phyloP scores from a whole-genome alignment of 2,797 vertebrate species.

The Trachops cirrhosus region DNA sequence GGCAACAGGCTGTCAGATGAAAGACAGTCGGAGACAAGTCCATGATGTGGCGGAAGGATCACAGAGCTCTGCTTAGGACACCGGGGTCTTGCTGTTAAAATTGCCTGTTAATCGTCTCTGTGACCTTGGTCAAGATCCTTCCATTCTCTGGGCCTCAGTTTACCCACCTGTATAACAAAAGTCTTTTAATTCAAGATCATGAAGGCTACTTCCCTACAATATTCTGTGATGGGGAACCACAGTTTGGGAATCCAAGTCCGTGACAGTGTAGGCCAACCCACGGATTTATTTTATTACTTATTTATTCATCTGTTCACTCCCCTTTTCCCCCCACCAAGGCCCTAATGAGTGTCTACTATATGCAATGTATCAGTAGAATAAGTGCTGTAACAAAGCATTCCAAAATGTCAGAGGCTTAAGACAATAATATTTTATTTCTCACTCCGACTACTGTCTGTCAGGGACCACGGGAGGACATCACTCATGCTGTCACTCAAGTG shows the following conservation, averaged over 20 bases:
- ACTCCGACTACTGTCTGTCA: rapidly evolving
- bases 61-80: background rate
- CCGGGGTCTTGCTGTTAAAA: background rate
- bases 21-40: background rate
- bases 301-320: background rate
- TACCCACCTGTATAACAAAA: background rate
- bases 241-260: background rate
- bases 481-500: background rate
- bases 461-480: rapidly evolving
- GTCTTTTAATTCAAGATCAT: background rate
- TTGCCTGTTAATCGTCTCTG: background rate
- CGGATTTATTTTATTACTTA: background rate
- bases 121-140: background rate
- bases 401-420: background rate
- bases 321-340: background rate
- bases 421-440: background rate
- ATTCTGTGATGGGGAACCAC: too few species aligned
- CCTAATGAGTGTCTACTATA: background rate
- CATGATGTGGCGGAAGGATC: background rate
- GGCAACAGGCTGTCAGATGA: background rate
- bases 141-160: background rate
- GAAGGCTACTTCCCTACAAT: too few species aligned
- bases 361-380: background rate
- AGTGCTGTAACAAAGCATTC: background rate
- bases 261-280: rapidly evolving